Percentiles rank a stretch among this genome's conserved stretches.
These are phyloP conservation scores for Amphimedon queenslandica DNA, from an alignment of 37 sponge, comb jelly and placozoan species.

Conservation along the genomic window DNA sequence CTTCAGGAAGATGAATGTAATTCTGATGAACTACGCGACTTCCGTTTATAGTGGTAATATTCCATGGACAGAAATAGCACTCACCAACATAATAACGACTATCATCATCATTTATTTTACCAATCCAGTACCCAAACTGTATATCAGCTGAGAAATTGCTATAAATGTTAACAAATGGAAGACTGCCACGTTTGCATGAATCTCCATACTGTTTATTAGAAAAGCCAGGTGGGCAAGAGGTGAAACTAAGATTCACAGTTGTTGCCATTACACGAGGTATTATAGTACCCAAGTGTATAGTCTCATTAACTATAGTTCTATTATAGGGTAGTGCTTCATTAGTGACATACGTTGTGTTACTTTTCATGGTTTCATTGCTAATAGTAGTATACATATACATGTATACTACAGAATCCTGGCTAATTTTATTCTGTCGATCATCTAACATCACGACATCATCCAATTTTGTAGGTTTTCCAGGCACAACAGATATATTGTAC, in stretches of 20 bases:
- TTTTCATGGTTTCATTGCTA: neutral
- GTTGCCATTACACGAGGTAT: neutral
- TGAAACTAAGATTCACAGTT: neutral
- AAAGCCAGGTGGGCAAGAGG: slow-evolving; percentile 10
- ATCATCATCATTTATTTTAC: neutral
- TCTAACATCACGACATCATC: neutral
- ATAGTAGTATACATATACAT: too few relatives aligned
- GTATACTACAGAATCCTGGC: neutral
- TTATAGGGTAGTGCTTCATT: neutral
- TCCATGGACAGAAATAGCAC: neutral
- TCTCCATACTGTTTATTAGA: too few relatives aligned
- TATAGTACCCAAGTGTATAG: too few relatives aligned
- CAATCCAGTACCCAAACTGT: neutral
- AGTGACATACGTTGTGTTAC: neutral
- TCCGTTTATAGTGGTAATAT: too few relatives aligned
- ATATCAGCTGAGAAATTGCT: neutral
- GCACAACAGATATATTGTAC: neutral
- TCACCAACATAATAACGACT: neutral
- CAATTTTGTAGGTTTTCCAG: neutral
- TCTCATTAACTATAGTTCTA: neutral
- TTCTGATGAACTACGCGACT: neutral
- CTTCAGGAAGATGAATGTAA: neutral
- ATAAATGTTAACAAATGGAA: neutral
- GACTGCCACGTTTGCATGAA: neutral
- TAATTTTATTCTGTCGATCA: neutral